Evolutionary conservation across 1,140 invertebrate genomes (phyloP).

Genomic region (Drosophila hydei): DNA sequence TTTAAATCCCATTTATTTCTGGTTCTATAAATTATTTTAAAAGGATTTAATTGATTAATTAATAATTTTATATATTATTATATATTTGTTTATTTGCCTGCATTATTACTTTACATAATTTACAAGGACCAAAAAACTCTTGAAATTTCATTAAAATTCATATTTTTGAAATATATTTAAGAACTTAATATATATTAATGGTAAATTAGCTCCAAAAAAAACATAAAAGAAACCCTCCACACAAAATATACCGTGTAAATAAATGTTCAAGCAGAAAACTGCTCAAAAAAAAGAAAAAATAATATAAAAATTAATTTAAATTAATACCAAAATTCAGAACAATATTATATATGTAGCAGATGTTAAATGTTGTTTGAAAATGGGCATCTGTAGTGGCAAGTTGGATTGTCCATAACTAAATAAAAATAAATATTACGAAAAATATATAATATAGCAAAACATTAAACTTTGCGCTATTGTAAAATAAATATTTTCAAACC

Average conservation of each 20-base stretch:
- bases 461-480: slow-evolving; percentile 60
- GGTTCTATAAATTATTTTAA: slow-evolving; percentile 26
- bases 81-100: slow-evolving; percentile 27
- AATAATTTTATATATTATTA: too few species aligned
- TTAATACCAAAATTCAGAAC: slow-evolving; percentile 5
- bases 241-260: slow-evolving; percentile 56
- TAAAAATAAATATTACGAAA: slow-evolving; percentile 27
- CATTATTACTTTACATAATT: slow-evolving; percentile 58
- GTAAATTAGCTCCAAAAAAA: slow-evolving; percentile 53
- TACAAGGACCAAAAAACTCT: slow-evolving; percentile 67
- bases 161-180: slow-evolving; percentile 57
- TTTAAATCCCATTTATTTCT: slow-evolving; percentile 12
- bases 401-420: slow-evolving; percentile 15
- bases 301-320: slow-evolving; percentile 15
- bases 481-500: slow-evolving; percentile 55
- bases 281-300: slow-evolving; percentile 44
- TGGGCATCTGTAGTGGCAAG: slow-evolving; percentile 5
- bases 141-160: slow-evolving; percentile 45
- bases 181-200: slow-evolving; percentile 8
- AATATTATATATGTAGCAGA: slow-evolving; percentile 52
- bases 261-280: slow-evolving; percentile 61
- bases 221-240: slow-evolving; percentile 55
- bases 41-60: too few species aligned
- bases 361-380: slow-evolving; percentile 72
- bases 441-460: slow-evolving; percentile 49